Conservation (phyloP, 2,888 invertebrate genomes). For the Dolomedes plantarius region DNA sequence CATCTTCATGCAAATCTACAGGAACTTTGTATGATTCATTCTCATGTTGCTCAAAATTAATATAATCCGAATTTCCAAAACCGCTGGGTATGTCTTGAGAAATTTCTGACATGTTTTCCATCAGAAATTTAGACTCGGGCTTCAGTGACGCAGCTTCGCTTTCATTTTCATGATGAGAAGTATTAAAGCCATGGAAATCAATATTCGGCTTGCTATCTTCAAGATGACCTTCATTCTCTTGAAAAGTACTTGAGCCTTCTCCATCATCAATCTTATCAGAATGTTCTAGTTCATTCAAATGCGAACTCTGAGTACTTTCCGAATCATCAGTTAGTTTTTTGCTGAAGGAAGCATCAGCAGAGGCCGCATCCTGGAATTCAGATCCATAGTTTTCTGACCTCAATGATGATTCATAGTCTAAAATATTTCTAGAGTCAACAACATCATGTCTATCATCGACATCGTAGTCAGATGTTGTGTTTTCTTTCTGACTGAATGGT, state of each 20-base stretch:
- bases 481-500: not conserved
- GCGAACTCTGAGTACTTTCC: not conserved
- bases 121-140: not conserved
- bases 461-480: constrained; percentile 1
- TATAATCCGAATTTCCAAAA: not conserved
- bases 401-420: not conserved
- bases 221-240: not conserved
- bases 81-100: not conserved
- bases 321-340: too few species aligned
- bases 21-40: not conserved
- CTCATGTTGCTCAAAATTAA: not conserved
- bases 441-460: constrained; percentile 29
- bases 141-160: not conserved
- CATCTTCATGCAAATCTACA: not conserved
- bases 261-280: not conserved
- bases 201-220: not conserved
- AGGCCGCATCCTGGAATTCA: not conserved
- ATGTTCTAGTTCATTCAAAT: not conserved
- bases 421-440: not conserved
- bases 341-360: not conserved
- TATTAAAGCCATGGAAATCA: not conserved
- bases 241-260: not conserved
- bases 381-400: not conserved
- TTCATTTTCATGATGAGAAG: not conserved
- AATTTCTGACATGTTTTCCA: not conserved